Conservation (phyloP, 2,888 invertebrate genomes). For the Melieria omissa region DNA sequence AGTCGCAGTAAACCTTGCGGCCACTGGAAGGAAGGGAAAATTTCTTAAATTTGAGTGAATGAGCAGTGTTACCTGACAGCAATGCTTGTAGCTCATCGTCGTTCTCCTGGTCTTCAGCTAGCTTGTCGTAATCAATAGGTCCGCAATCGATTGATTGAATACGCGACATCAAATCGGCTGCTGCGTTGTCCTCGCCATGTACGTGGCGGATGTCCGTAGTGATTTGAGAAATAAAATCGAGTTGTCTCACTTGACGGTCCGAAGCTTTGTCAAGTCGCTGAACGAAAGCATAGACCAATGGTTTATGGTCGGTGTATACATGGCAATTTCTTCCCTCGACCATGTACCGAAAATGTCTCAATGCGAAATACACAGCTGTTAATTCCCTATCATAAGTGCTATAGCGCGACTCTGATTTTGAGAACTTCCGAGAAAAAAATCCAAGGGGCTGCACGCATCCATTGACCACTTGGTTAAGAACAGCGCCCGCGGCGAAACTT, state of each 20-base stretch:
- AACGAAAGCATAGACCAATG: slow-evolving; percentile 51
- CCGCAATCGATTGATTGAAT: slow-evolving; percentile 22
- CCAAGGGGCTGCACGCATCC: slow-evolving; percentile 57
- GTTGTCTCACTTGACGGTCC: slow-evolving; percentile 36
- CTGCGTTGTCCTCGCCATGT: slow-evolving; percentile 40
- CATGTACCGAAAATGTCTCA: slow-evolving; percentile 51
- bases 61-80: slow-evolving; percentile 17
- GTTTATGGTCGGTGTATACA: slow-evolving; percentile 46
- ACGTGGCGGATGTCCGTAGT: slow-evolving; percentile 43
- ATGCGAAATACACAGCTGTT: slow-evolving; percentile 58
- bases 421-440: slow-evolving; percentile 60
- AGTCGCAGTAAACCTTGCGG: slow-evolving; percentile 35
- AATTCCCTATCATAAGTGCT: slow-evolving; percentile 62
- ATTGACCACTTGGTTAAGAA: slow-evolving; percentile 55
- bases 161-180: slow-evolving; percentile 45
- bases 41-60: slow-evolving; percentile 17
- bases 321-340: slow-evolving; percentile 43
- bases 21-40: slow-evolving; percentile 18
- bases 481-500: slow-evolving; percentile 60
- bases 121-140: slow-evolving; percentile 31
- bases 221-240: slow-evolving; percentile 40
- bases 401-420: slow-evolving; percentile 55
- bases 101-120: slow-evolving; percentile 33
- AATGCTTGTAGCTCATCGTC: slow-evolving; percentile 34
- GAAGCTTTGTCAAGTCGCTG: slow-evolving; percentile 48